Percentiles rank a stretch among this genome's conserved stretches.
phyloP scores from a whole-genome alignment of 1,140 invertebrate species.

The Camponotus vicinus region DNA sequence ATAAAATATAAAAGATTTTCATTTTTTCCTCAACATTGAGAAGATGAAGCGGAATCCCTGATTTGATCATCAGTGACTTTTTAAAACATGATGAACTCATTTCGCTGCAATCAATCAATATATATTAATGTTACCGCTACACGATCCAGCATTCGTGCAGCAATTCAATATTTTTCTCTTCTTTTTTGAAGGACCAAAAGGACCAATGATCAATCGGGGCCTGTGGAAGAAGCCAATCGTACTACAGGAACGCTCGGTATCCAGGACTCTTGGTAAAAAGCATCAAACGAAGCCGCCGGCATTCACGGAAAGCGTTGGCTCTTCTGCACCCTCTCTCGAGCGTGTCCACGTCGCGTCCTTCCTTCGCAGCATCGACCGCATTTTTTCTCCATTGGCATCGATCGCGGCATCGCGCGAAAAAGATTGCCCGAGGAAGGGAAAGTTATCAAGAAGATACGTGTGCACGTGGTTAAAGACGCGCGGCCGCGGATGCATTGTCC shows the following conservation, averaged over 20 bases:
- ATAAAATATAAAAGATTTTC: too few relatives aligned
- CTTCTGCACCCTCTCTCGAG: slow-evolving; percentile 73
- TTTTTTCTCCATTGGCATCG: slow-evolving; percentile 69
- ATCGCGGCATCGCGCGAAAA: slow-evolving; percentile 67
- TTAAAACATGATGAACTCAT: background rate
- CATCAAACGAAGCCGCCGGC: slow-evolving; percentile 80
- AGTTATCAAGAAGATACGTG: slow-evolving; percentile 50
- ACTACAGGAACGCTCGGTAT: slow-evolving; percentile 74
- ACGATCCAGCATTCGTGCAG: background rate
- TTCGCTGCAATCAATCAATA: background rate
- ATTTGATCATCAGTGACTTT: background rate
- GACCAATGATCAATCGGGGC: slow-evolving; percentile 67
- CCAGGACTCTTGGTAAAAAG: slow-evolving; percentile 77
- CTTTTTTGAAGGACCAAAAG: slow-evolving; percentile 41
- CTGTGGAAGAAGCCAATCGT: slow-evolving; percentile 75
- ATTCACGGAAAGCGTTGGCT: slow-evolving; percentile 76
- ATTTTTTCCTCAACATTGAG: too few relatives aligned
- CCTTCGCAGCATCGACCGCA: slow-evolving; percentile 74
- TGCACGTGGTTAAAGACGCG: slow-evolving; percentile 46
- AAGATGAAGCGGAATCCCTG: too few relatives aligned
- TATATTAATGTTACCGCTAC: background rate
- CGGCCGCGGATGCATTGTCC: slow-evolving; percentile 45
- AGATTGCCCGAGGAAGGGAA: slow-evolving; percentile 64
- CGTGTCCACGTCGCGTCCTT: slow-evolving; percentile 73
- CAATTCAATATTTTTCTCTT: background rate